Evolutionary conservation across 2,797 vertebrate genomes (phyloP).

Genomic region (Falco naumanni): DNA sequence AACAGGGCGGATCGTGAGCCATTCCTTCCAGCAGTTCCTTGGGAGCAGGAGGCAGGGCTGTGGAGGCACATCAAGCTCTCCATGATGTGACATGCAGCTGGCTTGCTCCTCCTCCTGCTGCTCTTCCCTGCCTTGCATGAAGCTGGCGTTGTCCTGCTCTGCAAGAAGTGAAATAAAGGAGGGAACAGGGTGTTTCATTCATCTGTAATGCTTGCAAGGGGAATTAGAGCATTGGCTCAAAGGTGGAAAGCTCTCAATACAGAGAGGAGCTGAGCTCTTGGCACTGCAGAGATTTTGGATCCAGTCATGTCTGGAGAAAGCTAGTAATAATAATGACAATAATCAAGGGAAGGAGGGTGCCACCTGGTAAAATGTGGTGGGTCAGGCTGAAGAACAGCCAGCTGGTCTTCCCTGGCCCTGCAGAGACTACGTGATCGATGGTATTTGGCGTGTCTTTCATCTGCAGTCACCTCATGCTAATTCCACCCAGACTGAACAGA

Average conservation of each 20-base stretch:
- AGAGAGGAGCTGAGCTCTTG: not conserved
- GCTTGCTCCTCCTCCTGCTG: not conserved
- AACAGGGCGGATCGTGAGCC: not conserved
- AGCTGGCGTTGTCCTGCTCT: not conserved
- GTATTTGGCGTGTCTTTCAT: accelerated
- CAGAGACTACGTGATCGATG: not conserved
- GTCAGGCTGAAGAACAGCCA: not conserved
- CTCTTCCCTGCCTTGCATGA: not conserved
- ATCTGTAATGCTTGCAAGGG: not conserved
- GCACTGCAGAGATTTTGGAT: not conserved
- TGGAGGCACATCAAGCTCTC: not conserved
- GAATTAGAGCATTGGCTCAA: not conserved
- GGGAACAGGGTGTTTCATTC: not conserved
- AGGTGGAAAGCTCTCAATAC: not conserved
- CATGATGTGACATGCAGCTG: not conserved
- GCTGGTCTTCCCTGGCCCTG: not conserved
- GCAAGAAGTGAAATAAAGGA: not conserved
- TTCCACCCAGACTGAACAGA: not conserved
- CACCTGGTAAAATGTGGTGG: not conserved
- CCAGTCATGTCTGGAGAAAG: not conserved
- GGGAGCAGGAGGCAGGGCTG: not conserved
- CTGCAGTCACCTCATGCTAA: not conserved
- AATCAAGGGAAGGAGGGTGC: not conserved
- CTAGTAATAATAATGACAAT: not conserved
- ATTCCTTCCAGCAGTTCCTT: not conserved